phyloP scores from a whole-genome alignment of 2,888 invertebrate genomes.

The Embidobia sp. region DNA sequence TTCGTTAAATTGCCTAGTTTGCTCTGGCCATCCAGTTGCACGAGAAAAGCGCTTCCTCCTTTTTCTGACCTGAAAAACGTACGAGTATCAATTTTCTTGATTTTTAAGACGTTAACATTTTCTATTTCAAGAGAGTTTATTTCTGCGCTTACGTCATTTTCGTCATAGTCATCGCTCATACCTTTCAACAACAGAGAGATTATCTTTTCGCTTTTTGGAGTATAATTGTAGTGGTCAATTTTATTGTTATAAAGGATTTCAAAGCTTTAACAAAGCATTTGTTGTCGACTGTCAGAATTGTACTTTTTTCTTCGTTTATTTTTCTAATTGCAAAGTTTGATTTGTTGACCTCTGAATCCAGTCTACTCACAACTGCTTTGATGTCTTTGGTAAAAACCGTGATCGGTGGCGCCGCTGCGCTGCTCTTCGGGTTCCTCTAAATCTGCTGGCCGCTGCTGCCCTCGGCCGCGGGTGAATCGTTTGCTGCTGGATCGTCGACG shows the following conservation, averaged over 20 bases:
- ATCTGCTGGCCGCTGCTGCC: no score
- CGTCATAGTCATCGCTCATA: not conserved
- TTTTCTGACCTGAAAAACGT: slow-evolving; percentile 22
- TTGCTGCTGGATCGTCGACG: no score
- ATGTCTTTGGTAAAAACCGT: slow-evolving; percentile 14
- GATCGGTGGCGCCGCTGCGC: slow-evolving; percentile 8
- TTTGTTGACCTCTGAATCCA: slow-evolving; percentile 1
- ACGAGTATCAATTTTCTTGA: slow-evolving; percentile 19
- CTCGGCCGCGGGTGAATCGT: no score
- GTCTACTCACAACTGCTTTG: not conserved
- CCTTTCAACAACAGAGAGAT: slow-evolving; percentile 12
- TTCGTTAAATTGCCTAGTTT: slow-evolving; percentile 1
- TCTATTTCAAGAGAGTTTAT: not conserved
- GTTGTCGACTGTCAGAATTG: not conserved
- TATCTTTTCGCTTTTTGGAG: slow-evolving; percentile 15
- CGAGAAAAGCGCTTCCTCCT: slow-evolving; percentile 13
- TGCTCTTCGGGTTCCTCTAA: not conserved
- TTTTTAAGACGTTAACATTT: slow-evolving; percentile 21
- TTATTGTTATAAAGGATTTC: not conserved
- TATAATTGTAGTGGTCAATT: slow-evolving; percentile 21
- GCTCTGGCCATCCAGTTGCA: slow-evolving; percentile 1
- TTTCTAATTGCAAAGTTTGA: slow-evolving; percentile 15
- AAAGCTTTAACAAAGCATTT: not conserved
- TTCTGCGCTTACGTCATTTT: not conserved
- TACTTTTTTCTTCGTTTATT: slow-evolving; percentile 8